phyloP scores from a whole-genome alignment of 1,140 invertebrate species.

The Oryzaephilus surinamensis region DNA sequence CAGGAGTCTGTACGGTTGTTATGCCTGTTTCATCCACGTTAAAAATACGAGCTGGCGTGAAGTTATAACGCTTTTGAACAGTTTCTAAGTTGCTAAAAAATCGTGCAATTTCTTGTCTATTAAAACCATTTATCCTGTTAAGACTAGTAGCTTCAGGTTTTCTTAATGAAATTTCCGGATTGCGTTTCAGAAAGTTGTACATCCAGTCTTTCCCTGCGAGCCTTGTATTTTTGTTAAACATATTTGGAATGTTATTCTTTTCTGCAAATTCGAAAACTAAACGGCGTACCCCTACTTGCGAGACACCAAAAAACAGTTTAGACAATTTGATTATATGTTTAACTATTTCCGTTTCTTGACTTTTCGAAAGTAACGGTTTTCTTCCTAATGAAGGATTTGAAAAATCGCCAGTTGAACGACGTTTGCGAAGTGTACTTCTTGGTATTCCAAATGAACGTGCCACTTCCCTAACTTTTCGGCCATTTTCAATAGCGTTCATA shows the following conservation, averaged over 20 bases:
- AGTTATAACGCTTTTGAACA: constrained; percentile 16
- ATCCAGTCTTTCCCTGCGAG: constrained; percentile 30
- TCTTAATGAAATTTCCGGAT: constrained; percentile 19
- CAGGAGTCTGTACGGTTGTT: constrained; percentile 36
- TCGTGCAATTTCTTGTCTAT: background rate
- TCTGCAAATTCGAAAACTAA: constrained; percentile 7
- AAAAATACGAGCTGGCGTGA: constrained; percentile 27
- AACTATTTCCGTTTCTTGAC: constrained; percentile 1
- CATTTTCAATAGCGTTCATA: too few species aligned
- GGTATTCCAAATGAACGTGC: too few species aligned
- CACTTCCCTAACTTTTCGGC: too few species aligned
- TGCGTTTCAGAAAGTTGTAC: constrained; percentile 24
- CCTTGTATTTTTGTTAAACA: constrained; percentile 15
- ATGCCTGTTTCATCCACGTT: constrained; percentile 38
- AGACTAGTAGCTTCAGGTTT: constrained; percentile 4
- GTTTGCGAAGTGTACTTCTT: too few species aligned
- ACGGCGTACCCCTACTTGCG: background rate
- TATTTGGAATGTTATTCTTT: constrained; percentile 8
- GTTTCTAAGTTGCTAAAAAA: background rate
- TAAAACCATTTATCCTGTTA: background rate
- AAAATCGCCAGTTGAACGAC: too few species aligned
- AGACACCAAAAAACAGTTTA: constrained; percentile 8
- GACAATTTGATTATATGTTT: constrained; percentile 4
- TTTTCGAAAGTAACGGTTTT: constrained; percentile 1
- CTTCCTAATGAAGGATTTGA: too few species aligned